Base-by-base conservation (phyloP, 2,113 vertebrate genomes). In the Martes martes region DNA sequence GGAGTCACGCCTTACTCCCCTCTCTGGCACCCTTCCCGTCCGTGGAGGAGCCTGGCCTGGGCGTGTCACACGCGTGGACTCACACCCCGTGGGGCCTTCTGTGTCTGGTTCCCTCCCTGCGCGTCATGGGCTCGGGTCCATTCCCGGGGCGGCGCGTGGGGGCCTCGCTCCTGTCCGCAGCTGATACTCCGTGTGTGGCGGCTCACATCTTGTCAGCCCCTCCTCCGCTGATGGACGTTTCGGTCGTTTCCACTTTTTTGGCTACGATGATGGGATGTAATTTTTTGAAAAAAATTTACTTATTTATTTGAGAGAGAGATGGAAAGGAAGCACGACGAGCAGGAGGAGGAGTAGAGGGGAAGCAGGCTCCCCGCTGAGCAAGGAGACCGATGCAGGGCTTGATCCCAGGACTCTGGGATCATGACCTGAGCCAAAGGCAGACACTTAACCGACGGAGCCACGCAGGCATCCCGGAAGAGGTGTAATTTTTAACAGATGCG, bases 71-170 rank as follows among this genome's bases (percentile, higher is more conserved):
- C 10, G 21, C 1, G 13, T 67, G 61, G 42, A 33, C 28, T 4
- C 42, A 21, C 39, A 19, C n/a, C 16, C 52, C 2, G 13, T 9
- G 11, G 2, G 82, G 39, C 82, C 59, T 23, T 2, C 15, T 14
- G 18, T 33, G 39, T 65, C 59, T 23, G 59, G 36, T 33, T 33
- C 82, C 57, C 59, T 85, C 59, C 24, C 11, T n/a, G 19, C 1
- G 31, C 31, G 0, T 15, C 3, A 2, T 50, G 83, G 7, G 42
- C 11, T 67, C 19, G 0, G 42, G 31, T 50, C 31, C 21, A 0
- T 67, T 31, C 45, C 7, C 2, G 2, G 42, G 42, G 42, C 2
- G 5, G 9, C 0, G 16, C 8, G 0, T 11, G 47, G 3, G 14
- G 36, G 55, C 76, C 45, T 52, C 18, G 1, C 18, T n/a, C 47